These are phyloP conservation scores for Bombus superbus DNA, from an alignment of 1,140 invertebrate species.

Conservation along the genomic window DNA sequence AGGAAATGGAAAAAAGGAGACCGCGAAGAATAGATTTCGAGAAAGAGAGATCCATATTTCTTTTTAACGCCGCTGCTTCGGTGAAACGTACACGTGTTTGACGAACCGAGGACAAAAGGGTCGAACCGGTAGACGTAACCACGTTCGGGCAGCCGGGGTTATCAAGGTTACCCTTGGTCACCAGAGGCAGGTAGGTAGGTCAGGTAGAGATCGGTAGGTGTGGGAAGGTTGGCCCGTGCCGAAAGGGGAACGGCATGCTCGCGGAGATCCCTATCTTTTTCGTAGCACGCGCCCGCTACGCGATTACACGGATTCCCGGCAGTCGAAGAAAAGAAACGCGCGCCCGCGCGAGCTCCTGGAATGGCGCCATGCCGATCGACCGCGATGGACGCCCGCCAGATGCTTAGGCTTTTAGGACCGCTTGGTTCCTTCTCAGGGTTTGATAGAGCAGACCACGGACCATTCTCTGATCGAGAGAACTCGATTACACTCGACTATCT, in stretches of 20 bases:
- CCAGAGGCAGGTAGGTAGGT: conserved; percentile 51
- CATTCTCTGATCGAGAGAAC: too few species aligned
- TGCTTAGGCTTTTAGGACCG: conserved; percentile 8
- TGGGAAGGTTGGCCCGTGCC: conserved; percentile 63
- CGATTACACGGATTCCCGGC: conserved; percentile 55
- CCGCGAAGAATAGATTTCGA: conserved; percentile 25
- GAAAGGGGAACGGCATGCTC: conserved; percentile 47
- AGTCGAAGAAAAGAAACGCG: conserved; percentile 64
- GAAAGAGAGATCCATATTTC: conserved; percentile 38
- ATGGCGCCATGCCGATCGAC: conserved; percentile 52
- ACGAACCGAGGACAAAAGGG: conserved; percentile 45
- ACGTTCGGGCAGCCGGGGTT: conserved; percentile 45
- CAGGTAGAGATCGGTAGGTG: conserved; percentile 50
- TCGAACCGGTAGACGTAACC: conserved; percentile 18
- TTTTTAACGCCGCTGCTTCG: conserved; percentile 41
- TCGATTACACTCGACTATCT: too few species aligned
- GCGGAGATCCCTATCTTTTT: conserved; percentile 64
- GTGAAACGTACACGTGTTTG: conserved; percentile 51
- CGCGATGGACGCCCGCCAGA: conserved; percentile 30
- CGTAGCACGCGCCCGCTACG: conserved; percentile 61
- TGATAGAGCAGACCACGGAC: too few species aligned
- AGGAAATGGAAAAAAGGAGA: background rate
- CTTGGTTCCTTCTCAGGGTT: background rate
- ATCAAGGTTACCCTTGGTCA: conserved; percentile 63
- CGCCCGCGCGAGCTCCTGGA: conserved; percentile 17